Conservation (phyloP, 2,797 vertebrate species). For the Trachops cirrhosus region DNA sequence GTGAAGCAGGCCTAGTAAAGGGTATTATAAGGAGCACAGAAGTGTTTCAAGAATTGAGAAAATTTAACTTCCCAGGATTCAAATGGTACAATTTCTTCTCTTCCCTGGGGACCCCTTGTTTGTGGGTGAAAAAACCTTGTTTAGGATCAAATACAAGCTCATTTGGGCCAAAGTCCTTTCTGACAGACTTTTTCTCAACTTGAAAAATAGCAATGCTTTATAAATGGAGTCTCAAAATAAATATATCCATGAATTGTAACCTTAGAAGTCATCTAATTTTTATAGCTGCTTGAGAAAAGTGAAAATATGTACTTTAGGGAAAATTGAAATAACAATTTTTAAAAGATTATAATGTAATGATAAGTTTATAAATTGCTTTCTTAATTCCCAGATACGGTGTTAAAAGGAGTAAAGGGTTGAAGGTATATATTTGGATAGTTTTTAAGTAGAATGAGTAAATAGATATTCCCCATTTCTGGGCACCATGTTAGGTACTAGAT, state of each 20-base stretch:
- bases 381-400: not conserved
- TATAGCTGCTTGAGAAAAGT: not conserved
- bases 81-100: not conserved
- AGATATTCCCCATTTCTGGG: not conserved
- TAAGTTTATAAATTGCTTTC: not conserved
- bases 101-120: not conserved
- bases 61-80: not conserved
- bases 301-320: not conserved
- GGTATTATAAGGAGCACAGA: not conserved
- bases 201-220: slow-evolving; percentile 2
- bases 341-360: not conserved
- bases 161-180: not conserved
- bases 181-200: not conserved
- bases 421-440: not conserved
- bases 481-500: not conserved
- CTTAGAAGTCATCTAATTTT: not conserved
- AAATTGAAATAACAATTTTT: not conserved
- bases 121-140: not conserved
- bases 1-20: not conserved
- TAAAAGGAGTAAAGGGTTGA: not conserved
- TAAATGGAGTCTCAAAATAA: not conserved
- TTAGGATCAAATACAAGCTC: not conserved
- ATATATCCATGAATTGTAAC: not conserved
- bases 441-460: not conserved
- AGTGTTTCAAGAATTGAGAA: not conserved